Conservation (phyloP, 2,113 vertebrate species). For the Anthoscopus minutus region DNA sequence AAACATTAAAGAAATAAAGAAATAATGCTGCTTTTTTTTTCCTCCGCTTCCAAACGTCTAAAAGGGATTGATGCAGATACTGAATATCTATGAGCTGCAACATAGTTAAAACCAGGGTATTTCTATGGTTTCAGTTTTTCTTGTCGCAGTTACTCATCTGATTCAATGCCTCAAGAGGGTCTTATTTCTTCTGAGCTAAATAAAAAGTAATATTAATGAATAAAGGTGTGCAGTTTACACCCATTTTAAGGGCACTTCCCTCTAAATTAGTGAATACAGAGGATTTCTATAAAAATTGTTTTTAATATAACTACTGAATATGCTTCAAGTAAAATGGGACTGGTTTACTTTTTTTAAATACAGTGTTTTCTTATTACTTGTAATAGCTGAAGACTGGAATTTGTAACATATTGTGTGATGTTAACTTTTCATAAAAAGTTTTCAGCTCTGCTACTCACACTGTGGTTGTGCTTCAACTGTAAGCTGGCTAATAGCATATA, state of each 20-base stretch:
- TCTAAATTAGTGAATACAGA: constrained; percentile 3
- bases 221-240: not conserved
- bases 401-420: constrained; percentile 5
- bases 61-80: not conserved
- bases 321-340: constrained; percentile 10
- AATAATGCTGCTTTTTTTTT: not conserved
- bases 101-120: not conserved
- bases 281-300: constrained; percentile 29
- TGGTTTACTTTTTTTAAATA: constrained; percentile 21
- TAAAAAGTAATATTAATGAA: constrained; percentile 10
- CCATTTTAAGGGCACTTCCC: constrained; percentile 29
- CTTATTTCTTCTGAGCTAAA: not conserved
- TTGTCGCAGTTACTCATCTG: not conserved
- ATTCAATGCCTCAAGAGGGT: not conserved
- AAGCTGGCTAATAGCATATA: not conserved
- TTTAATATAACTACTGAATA: constrained; percentile 12
- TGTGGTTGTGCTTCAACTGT: constrained; percentile 22
- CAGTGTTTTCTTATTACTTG: constrained; percentile 31
- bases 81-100: not conserved
- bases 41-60: not conserved
- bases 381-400: constrained; percentile 33
- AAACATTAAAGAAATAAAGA: not conserved
- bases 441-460: not conserved
- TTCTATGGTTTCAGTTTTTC: constrained; percentile 13
- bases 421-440: constrained; percentile 46